These are phyloP conservation scores for Sinella curviseta DNA, from an alignment of 1,140 invertebrate species.

Conservation along the genomic window DNA sequence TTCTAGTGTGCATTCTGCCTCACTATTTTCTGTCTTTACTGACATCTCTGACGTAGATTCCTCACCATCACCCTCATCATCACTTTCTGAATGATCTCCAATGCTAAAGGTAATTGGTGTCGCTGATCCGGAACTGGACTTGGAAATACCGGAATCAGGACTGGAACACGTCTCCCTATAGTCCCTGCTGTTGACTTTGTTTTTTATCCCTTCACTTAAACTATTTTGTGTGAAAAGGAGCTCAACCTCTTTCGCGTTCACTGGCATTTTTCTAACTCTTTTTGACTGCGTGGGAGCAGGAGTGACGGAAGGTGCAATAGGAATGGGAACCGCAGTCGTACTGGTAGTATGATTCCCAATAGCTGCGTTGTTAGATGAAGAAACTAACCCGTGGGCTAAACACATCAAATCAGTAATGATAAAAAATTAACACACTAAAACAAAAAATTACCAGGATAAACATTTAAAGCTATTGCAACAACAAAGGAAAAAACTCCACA, in stretches of 20 bases:
- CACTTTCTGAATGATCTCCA: slow-evolving; percentile 43
- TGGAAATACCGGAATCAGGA: slow-evolving; percentile 15
- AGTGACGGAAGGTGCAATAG: neutral
- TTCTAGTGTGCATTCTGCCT: neutral
- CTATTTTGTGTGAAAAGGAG: neutral
- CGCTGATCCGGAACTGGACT: neutral
- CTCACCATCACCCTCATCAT: slow-evolving; percentile 33
- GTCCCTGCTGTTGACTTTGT: neutral
- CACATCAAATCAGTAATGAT: no score
- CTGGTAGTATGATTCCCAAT: neutral
- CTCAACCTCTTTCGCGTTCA: neutral
- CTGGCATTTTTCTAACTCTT: neutral
- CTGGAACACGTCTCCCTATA: neutral
- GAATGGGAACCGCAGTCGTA: neutral
- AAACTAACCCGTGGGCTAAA: neutral
- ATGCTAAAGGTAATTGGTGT: slow-evolving; percentile 31
- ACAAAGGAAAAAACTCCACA: no score
- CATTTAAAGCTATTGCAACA: no score
- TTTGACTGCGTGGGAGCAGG: neutral
- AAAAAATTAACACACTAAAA: no score
- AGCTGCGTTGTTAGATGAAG: no score
- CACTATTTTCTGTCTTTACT: neutral
- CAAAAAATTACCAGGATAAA: no score
- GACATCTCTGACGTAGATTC: neutral
- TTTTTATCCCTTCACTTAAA: neutral